Conservation (phyloP, 1,140 invertebrate genomes). For the Drosophila paulistorum region DNA sequence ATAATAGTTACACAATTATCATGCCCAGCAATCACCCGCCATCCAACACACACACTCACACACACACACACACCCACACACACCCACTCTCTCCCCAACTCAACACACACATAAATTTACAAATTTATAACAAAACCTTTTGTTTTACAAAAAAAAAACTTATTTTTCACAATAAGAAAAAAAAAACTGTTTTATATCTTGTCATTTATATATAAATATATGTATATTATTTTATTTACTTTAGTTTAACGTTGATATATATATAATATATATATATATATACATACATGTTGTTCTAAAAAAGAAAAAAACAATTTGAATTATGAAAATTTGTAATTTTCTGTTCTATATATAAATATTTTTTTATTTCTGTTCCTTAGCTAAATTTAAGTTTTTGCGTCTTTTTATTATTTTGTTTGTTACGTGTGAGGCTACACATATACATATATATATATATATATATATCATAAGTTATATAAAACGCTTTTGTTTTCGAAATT, state of each 20-base stretch:
- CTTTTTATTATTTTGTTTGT: slow-evolving; percentile 46
- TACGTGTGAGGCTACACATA: slow-evolving; percentile 56
- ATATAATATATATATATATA: slow-evolving; percentile 20
- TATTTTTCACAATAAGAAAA: slow-evolving; percentile 21
- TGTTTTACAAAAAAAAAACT: slow-evolving; percentile 26
- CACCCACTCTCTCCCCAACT: background rate
- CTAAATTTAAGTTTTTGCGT: slow-evolving; percentile 1
- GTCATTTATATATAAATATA: slow-evolving; percentile 49
- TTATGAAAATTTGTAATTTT: slow-evolving; percentile 33
- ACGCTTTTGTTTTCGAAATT: slow-evolving; percentile 20
- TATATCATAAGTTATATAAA: slow-evolving; percentile 21
- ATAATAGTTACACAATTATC: slow-evolving; percentile 39
- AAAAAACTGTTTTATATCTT: slow-evolving; percentile 53
- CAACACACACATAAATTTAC: slow-evolving; percentile 23
- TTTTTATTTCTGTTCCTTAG: slow-evolving; percentile 40
- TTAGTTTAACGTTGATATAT: slow-evolving; percentile 14
- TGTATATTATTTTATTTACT: slow-evolving; percentile 14
- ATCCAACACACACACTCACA: background rate
- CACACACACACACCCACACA: background rate
- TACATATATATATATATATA: slow-evolving; percentile 12
- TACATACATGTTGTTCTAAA: slow-evolving; percentile 23
- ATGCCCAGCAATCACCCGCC: background rate
- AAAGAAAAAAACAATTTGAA: slow-evolving; percentile 5
- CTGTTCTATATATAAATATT: slow-evolving; percentile 28
- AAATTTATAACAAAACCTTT: slow-evolving; percentile 44